Conservation (phyloP, 2,888 invertebrate genomes). For the Leptarthrus brevirostris region DNA sequence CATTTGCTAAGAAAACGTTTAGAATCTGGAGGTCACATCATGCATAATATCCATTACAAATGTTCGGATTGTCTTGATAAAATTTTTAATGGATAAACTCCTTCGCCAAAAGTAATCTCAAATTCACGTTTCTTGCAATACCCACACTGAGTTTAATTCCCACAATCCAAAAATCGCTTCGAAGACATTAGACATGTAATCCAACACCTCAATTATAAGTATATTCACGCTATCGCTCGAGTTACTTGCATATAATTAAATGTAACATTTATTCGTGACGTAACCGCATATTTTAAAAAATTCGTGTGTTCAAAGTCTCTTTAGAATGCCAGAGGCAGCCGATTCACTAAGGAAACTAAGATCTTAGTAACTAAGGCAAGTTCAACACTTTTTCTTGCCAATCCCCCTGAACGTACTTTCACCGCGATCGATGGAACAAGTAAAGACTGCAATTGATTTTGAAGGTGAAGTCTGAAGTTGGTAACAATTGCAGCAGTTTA, state of each 20-base stretch:
- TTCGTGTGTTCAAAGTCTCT: constrained; percentile 3
- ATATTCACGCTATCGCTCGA: constrained; percentile 43
- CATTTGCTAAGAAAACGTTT: no score
- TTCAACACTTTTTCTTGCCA: not conserved
- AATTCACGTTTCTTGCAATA: not conserved
- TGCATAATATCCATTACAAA: not conserved
- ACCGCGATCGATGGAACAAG: not conserved
- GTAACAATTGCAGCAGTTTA: not conserved
- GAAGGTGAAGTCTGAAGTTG: not conserved
- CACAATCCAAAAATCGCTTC: not conserved
- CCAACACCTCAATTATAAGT: constrained; percentile 4
- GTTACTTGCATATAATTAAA: constrained; percentile 47
- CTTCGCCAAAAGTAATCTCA: no score
- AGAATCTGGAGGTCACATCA: no score
- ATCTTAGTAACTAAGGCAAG: not conserved
- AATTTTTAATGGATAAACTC: not conserved
- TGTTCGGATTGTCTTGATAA: not conserved
- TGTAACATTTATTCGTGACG: constrained; percentile 8
- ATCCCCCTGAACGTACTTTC: not conserved
- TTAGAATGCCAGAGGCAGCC: constrained; percentile 6
- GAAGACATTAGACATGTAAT: not conserved
- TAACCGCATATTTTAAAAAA: not conserved
- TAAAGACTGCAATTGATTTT: not conserved
- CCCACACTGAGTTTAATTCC: not conserved
- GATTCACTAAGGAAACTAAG: not conserved